Evolutionary conservation across 2,888 invertebrate species (phyloP), one percentile per base, ranked within the genome.

Genomic region (Rhamnusium bicolor): DNA sequence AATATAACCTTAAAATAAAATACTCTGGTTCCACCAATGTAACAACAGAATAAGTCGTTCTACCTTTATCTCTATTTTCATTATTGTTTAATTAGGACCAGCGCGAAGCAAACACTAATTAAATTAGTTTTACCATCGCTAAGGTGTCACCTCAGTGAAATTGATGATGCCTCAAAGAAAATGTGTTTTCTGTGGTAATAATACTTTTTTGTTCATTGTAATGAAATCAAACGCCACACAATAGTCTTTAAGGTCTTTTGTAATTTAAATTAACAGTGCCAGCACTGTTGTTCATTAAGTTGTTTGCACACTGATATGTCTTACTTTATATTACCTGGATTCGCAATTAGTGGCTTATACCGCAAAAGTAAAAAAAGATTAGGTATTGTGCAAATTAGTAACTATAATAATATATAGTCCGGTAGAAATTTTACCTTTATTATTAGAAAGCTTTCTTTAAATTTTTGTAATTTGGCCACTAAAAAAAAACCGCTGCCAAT

Each of bases 71-170:
- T 46, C 19, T 61, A 21, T 32, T 61, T 40, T 61, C 61, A 61
- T 61, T 61, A 61, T 61, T 61, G 61, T 61, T 61, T 61, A 61
- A 61, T 61, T 61, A 61, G 61, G 47, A n/a, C 32, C 21, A 19
- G 18, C 40, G 40, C 40, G 40, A 40, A n/a, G 12, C 40, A 40
- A 40, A 12, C 40, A 40, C 40, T 40, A 61, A 47, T 61, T 46
- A 24, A 46, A 47, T 61, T 19, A 40, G 19, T 16, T 19, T n/a
- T n/a, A n/a, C 40, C 40, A 40, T 40, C 18, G 6, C 40, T 7
- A 18, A 46, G 61, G 47, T 61, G 61, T 61, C 61, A 61, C 32
- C 61, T 40, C 61, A 19, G 29, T 29, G 61, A 61, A 61, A 61
- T 61, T 61, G 61, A 61, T 61, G 61, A 61, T 61, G 61, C 19